Evolutionary conservation across 2,888 invertebrate species (phyloP), one percentile per base, ranked within the genome.

Genomic region (Agrochola litura): DNA sequence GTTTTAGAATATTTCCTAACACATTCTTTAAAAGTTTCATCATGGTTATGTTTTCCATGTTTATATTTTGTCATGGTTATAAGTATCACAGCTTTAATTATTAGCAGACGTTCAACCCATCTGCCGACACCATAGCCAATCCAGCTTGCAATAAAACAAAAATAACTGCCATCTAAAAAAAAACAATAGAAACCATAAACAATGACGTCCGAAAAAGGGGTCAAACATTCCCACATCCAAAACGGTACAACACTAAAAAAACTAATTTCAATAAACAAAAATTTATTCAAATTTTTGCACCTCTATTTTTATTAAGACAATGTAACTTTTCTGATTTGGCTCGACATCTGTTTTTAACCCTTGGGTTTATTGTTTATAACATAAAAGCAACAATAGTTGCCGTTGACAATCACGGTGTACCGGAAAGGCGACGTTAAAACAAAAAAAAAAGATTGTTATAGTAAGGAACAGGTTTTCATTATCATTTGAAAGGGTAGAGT

Each of bases 401-500:
- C 94, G 96, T 96, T 96, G 96, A 96, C 96, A 96, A 95, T 96
- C 95, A 94, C 89, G 88, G 87, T 88, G 91, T 92, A 64, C 95
- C 93, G 92, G 88, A 91, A 91, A 91, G 88, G 85, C 88, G 89
- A 90, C 87, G 91, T 90, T 95, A 96, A 96, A 96, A 96, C 95
- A 96, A 96, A 96, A 96, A 95, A 46, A 95, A 92, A 92, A 94
- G 94, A 95, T 94, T 94, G 95, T 94, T 94, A 92, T 90, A 92
- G 91, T 76, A 82, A 83, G 90, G 92, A 96, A 96, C 96, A 96
- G 96, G 96, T 96, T 96, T 95, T 86, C 81, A 95, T 95, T 96
- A 95, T 95, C 95, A 95, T 95, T 91, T 91, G 92, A 94, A 96
- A 94, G 94, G 95, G 94, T 93, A 91, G 92, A 96, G 94, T 96